A percentile compares a stretch with the other conserved stretches of the same genome.
Evolutionary conservation across 2,113 vertebrate genomes (phyloP).

Genomic region (Oryzias curvinotus): DNA sequence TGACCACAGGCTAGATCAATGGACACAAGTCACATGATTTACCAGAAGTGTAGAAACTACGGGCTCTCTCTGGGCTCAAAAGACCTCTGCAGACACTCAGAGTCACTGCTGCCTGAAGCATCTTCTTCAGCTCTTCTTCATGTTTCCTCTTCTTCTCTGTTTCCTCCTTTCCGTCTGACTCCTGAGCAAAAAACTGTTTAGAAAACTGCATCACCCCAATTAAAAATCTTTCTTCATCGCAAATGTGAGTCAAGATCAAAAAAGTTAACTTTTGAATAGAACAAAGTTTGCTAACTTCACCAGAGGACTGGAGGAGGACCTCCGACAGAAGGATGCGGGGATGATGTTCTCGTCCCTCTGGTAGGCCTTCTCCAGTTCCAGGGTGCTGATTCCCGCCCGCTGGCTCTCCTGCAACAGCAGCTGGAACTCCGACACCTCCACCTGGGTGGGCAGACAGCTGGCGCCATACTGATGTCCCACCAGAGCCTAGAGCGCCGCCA

Average conservation of each 20-base stretch:
- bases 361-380: constrained; percentile 71
- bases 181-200: neutral
- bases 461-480: constrained; percentile 76
- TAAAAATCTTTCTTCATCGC: neutral
- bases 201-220: neutral
- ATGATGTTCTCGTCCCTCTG: constrained; percentile 77
- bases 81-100: constrained; percentile 58
- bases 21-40: constrained; percentile 4
- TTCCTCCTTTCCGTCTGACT: constrained; percentile 18
- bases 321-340: constrained; percentile 72
- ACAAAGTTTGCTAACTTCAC: neutral
- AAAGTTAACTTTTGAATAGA: neutral
- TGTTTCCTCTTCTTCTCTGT: constrained; percentile 9
- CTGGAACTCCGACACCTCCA: constrained; percentile 78
- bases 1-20: neutral
- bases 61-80: constrained; percentile 61
- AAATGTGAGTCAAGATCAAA: neutral
- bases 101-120: constrained; percentile 60
- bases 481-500: constrained; percentile 71
- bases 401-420: constrained; percentile 71
- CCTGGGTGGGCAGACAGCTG: constrained; percentile 61
- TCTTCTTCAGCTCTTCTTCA: constrained; percentile 50
- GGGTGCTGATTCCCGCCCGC: constrained; percentile 58
- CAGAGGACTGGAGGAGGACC: constrained; percentile 26
- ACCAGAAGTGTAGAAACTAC: constrained; percentile 74